Conservation (phyloP, 2,888 invertebrate genomes). For the Sinotaia quadrata region DNA sequence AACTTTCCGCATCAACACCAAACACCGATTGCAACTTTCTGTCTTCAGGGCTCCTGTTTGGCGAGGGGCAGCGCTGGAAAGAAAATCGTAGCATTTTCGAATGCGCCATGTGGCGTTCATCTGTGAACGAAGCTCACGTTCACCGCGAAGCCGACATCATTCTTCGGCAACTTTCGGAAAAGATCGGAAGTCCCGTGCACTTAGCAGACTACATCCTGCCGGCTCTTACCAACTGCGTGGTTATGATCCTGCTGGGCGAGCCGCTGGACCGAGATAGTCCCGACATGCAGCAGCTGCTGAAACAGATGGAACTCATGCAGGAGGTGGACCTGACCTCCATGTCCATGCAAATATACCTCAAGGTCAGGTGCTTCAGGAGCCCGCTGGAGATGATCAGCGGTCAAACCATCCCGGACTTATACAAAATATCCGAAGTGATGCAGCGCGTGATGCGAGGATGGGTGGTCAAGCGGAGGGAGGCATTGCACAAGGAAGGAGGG, state of each 20-base stretch:
- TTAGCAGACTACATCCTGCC: constrained; percentile 32
- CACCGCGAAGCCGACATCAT: constrained; percentile 24
- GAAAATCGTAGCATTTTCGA: constrained; percentile 34
- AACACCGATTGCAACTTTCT: no score
- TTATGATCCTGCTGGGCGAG: constrained; percentile 33
- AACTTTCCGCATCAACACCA: no score
- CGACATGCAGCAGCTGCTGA: constrained; percentile 26
- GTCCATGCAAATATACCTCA: constrained; percentile 34
- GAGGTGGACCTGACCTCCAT: constrained; percentile 35
- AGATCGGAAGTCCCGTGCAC: constrained; percentile 20
- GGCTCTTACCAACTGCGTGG: constrained; percentile 31
- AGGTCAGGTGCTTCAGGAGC: constrained; percentile 7
- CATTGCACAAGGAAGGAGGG: neutral
- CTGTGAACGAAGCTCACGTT: constrained; percentile 30
- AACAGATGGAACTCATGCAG: constrained; percentile 29
- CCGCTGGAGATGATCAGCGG: constrained; percentile 17
- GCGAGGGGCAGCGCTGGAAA: constrained; percentile 37
- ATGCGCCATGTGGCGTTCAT: constrained; percentile 25
- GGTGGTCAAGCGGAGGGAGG: constrained; percentile 11
- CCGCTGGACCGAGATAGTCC: constrained; percentile 21
- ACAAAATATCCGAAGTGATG: constrained; percentile 13
- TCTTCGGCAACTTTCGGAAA: neutral
- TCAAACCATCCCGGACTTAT: constrained; percentile 25
- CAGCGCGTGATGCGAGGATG: constrained; percentile 1
- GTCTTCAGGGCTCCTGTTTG: constrained; percentile 41